phyloP scores from a whole-genome alignment of 1,140 invertebrate genomes.

The Drepana arcuata region DNA sequence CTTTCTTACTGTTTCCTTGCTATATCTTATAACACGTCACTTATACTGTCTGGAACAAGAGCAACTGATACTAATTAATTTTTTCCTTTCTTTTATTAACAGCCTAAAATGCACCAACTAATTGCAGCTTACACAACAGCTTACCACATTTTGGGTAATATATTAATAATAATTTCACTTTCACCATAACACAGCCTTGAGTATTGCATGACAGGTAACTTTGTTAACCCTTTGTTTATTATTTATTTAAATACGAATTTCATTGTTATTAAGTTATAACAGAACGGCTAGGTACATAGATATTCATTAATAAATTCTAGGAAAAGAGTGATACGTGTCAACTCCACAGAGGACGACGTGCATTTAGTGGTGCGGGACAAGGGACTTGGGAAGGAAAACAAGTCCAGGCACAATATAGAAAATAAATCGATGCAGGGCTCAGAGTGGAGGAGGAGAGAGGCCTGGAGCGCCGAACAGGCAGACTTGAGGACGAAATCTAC shows the following conservation, averaged over 20 bases:
- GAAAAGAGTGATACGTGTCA: conserved; percentile 81
- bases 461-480: conserved; percentile 82
- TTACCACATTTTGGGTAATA: conserved; percentile 26
- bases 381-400: conserved; percentile 77
- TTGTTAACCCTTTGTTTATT: conserved; percentile 3
- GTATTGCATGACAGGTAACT: conserved; percentile 6
- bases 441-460: conserved; percentile 81
- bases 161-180: not conserved
- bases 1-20: too few relatives aligned
- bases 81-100: conserved; percentile 36
- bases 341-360: conserved; percentile 81
- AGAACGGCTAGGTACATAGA: conserved; percentile 65
- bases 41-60: too few relatives aligned
- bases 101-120: conserved; percentile 43
- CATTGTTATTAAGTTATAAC: conserved; percentile 23
- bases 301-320: conserved; percentile 74
- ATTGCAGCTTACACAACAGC: conserved; percentile 25
- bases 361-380: conserved; percentile 77
- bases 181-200: conserved; percentile 1
- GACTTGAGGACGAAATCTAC: conserved; percentile 76
- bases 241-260: not conserved
- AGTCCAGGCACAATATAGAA: conserved; percentile 76
- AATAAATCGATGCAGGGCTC: conserved; percentile 77
- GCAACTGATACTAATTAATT: too few relatives aligned
- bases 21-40: too few relatives aligned